Percentiles rank a stretch among this genome's conserved stretches.
phyloP scores from a whole-genome alignment of 2,797 vertebrate species.

The Tiaroga cobitis region DNA sequence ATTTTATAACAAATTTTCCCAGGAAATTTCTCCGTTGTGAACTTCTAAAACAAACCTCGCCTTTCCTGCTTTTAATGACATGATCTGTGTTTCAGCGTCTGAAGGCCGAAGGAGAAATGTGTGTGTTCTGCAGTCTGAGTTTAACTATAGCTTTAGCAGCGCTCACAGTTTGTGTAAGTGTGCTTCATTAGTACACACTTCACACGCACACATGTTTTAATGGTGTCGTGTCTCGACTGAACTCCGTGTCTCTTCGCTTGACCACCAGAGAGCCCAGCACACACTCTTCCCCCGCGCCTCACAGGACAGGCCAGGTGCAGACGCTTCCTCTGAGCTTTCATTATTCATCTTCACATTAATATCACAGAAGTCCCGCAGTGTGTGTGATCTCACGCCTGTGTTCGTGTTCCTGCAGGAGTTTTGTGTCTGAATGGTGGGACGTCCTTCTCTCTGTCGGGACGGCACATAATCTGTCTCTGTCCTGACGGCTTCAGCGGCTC shows the following conservation, averaged over 20 bases:
- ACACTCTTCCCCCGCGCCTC: neutral
- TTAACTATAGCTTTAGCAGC: neutral
- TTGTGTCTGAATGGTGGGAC: conserved; percentile 69
- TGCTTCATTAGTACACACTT: neutral
- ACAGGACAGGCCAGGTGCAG: neutral
- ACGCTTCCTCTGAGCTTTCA: neutral
- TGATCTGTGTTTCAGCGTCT: neutral
- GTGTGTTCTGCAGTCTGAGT: neutral
- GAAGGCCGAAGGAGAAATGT: neutral
- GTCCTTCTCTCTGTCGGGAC: conserved; percentile 45
- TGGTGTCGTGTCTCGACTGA: neutral
- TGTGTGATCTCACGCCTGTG: neutral
- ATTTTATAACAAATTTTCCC: neutral
- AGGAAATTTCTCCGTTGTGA: neutral
- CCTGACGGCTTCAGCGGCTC: conserved; percentile 63
- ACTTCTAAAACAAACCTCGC: neutral
- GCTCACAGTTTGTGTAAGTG: conserved; percentile 23
- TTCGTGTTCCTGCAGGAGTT: neutral
- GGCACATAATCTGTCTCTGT: conserved; percentile 71
- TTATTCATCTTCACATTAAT: neutral
- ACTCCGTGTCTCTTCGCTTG: neutral
- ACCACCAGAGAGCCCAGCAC: neutral
- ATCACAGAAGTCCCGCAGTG: neutral
- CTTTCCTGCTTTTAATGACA: neutral
- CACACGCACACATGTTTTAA: neutral